Evolutionary conservation across 2,888 invertebrate species (phyloP), one percentile per base, ranked within the genome.

Genomic region (Agrochola litura): DNA sequence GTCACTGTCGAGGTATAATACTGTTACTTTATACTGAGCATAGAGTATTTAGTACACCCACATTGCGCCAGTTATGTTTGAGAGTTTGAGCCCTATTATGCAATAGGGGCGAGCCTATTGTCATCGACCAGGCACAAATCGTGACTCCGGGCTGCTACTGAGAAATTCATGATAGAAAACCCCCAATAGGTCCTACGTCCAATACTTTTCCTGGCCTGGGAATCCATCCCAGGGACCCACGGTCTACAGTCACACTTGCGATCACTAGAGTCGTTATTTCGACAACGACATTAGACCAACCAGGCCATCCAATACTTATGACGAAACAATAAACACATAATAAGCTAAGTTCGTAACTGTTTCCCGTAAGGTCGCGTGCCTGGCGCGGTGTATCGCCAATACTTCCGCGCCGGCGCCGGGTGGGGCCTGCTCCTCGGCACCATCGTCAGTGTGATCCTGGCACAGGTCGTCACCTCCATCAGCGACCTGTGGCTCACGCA

Each of bases 401-500:
- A 98, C 93, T 98, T 98, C 91, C 97, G 95, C 79, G 97, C 98
- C 6, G 98, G 98, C 69, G 97, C 97, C 6, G 97, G 97, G 43
- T 94, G 97, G 89, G 91, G 95, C 12, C 92, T 97, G 68, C 92
- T 98, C 37, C 49, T 97, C 0, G 88, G 97, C 14, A 97, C 98
- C 8, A 49, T 97, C 0, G 46, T 97, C 0, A 92, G 97, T 60
- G 96, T 98, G 73, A 83, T 98, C 37, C 84, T 97, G 12, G 98
- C 98, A 8, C 98, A 98, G 94, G 92, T 97, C 41, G 94, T 97
- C 72, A 98, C 98, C 76, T 98, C 98, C 64, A 97, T 97, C 71
- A 97, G 97, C 68, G 98, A 99, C 93, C 97, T 98, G 90, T 98
- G 98, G 98, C 97, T 98, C 0, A 98, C 98, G 4, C 94, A 97